phyloP scores from a whole-genome alignment of 2,888 invertebrate genomes.

The Drosophila meridiana region DNA sequence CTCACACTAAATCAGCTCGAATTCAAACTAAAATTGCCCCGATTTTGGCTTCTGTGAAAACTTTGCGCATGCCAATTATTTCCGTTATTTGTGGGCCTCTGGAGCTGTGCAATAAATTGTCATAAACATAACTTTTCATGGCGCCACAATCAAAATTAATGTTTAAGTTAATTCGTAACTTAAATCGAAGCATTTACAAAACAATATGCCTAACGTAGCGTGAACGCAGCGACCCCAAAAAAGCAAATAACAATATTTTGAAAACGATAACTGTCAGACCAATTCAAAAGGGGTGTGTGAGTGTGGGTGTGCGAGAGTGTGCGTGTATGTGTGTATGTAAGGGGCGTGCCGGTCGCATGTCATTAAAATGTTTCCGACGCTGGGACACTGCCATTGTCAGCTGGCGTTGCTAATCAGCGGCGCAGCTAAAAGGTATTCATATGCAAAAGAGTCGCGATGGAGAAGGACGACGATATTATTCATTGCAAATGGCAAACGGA shows the following conservation, averaged over 20 bases:
- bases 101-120: constrained; percentile 42
- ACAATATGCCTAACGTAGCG: constrained; percentile 68
- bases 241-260: constrained; percentile 68
- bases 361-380: constrained; percentile 76
- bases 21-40: background rate
- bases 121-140: constrained; percentile 55
- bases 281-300: constrained; percentile 35
- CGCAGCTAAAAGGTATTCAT: constrained; percentile 73
- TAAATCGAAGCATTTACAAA: constrained; percentile 58
- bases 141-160: constrained; percentile 66
- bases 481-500: constrained; percentile 79
- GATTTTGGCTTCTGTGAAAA: background rate
- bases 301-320: background rate
- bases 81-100: background rate
- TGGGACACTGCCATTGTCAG: constrained; percentile 64
- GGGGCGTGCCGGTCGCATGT: constrained; percentile 56
- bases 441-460: constrained; percentile 68
- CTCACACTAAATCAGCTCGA: background rate
- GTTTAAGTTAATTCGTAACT: constrained; percentile 56
- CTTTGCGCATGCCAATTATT: constrained; percentile 24
- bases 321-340: background rate
- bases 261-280: constrained; percentile 76
- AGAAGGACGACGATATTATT: constrained; percentile 61
- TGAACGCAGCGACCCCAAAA: constrained; percentile 53
- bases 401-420: constrained; percentile 74